Base-by-base conservation (phyloP, 2,888 invertebrate species). In the Lepidochrysops patricia region DNA sequence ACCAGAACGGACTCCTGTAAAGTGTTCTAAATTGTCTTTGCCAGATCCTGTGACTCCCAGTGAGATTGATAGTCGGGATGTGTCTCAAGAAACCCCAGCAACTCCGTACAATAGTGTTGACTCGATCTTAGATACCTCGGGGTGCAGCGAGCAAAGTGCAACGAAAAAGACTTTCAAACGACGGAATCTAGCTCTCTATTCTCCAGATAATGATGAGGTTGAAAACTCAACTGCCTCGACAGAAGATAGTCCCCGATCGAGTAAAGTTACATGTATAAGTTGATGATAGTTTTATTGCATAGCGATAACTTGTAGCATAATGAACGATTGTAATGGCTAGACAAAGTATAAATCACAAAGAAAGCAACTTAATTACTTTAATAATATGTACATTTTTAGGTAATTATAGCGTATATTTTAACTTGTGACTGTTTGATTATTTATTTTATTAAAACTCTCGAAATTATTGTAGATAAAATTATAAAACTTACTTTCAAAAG, bases 151-250 rank as follows among this genome's bases (percentile, higher is more conserved):
- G 25, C 74, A 79, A 3, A 69, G 68, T 2, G 69, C 64, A 1
- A 65, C 64, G 9, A 87, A 82, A 66, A 88, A 84, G 68, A 73
- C 81, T 32, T 89, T 89, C 54, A 88, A 88, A 70, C 77, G 89
- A 61, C 76, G 88, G 23, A 89, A 89, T 62, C 69, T 87, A 61
- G 82, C 86, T n/a, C 74, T 87, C 37, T 89, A 89, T 62, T 79
- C 78, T 27, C 69, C 81, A 58, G 81, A 82, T 32, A 69, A 62
- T 59, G 79, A 80, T 63, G 79, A 78, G 23, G 75, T 69, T 68
- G 67, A 68, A 7, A 77, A 77, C 13, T 15, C 73, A 4, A 62
- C 69, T 15, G 75, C 77, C 58, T 65, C 71, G 2, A 9, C 23
- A 5, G 54, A 54, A 19, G 75, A 73, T 1, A 82, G 79, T 61